These are phyloP conservation scores for Diarsia rubi DNA, from an alignment of 2,888 invertebrate genomes.

Conservation along the genomic window DNA sequence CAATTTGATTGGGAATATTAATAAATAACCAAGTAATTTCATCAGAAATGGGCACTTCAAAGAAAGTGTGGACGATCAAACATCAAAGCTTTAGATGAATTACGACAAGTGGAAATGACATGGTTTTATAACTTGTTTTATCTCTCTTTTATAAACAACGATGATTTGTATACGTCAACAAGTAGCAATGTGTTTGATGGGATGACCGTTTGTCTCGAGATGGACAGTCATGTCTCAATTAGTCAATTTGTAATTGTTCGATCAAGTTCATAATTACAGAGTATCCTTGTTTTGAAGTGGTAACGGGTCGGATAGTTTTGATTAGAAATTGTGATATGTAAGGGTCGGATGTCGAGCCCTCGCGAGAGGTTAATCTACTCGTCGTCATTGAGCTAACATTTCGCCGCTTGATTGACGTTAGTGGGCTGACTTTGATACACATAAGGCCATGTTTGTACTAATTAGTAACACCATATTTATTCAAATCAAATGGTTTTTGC, in stretches of 20 bases:
- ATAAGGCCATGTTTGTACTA: conserved; percentile 58
- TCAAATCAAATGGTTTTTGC: conserved; percentile 62
- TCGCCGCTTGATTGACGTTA: conserved; percentile 75
- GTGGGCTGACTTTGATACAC: conserved; percentile 73
- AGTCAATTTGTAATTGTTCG: conserved; percentile 24
- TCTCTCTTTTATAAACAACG: conserved; percentile 69
- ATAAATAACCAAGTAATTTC: conserved; percentile 39
- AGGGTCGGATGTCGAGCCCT: conserved; percentile 72
- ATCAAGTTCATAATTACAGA: conserved; percentile 34
- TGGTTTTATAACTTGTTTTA: conserved; percentile 70
- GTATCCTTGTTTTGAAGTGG: conserved; percentile 41
- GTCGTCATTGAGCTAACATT: conserved; percentile 77
- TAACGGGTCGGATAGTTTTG: conserved; percentile 59
- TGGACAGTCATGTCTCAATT: conserved; percentile 28
- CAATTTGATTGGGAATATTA: conserved; percentile 19
- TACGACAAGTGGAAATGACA: conserved; percentile 71
- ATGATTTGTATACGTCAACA: conserved; percentile 65
- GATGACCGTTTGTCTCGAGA: conserved; percentile 36
- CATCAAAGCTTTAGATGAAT: conserved; percentile 75
- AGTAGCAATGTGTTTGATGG: conserved; percentile 60
- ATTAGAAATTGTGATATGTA: conserved; percentile 65
- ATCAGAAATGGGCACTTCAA: conserved; percentile 63
- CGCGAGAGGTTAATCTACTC: conserved; percentile 76
- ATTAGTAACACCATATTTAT: conserved; percentile 12
- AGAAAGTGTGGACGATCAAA: conserved; percentile 70